Conservation (phyloP, 2,888 invertebrate species). For the Erebia palarica region DNA sequence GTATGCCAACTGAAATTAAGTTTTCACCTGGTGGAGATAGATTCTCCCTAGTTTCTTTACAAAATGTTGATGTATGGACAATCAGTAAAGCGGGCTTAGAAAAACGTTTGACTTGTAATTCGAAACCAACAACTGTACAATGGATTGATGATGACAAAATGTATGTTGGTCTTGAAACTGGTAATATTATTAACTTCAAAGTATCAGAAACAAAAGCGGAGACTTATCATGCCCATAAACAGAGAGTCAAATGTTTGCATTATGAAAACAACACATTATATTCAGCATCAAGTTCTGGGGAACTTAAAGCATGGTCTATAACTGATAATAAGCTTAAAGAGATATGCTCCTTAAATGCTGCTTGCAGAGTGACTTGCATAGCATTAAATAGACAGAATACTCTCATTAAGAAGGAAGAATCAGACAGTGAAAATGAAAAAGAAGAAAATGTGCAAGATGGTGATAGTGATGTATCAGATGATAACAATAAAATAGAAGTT, state of each 20-base stretch:
- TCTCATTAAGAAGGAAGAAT: conserved; percentile 68
- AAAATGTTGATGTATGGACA: conserved; percentile 90
- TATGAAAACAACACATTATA: conserved; percentile 82
- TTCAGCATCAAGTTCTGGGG: conserved; percentile 90
- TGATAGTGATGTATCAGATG: conserved; percentile 54
- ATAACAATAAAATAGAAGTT: conserved; percentile 39
- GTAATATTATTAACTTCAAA: conserved; percentile 84
- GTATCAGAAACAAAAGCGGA: conserved; percentile 75
- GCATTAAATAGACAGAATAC: conserved; percentile 79
- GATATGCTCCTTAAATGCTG: conserved; percentile 83
- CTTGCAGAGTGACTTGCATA: conserved; percentile 89
- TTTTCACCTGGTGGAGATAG: conserved; percentile 91
- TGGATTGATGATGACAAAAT: conserved; percentile 86
- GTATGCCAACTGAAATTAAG: conserved; percentile 74
- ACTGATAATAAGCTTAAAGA: conserved; percentile 69
- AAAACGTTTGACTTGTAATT: conserved; percentile 85
- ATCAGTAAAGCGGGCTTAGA: conserved; percentile 89
- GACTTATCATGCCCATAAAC: conserved; percentile 81
- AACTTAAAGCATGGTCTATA: conserved; percentile 87
- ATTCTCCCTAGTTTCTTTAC: conserved; percentile 89
- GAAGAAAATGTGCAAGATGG: conserved; percentile 44
- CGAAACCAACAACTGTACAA: conserved; percentile 86
- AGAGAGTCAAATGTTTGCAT: conserved; percentile 86
- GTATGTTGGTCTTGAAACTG: conserved; percentile 89
- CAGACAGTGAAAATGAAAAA: conserved; percentile 46